Evolutionary conservation across 2,888 invertebrate genomes (phyloP).

Genomic region (Dryomyza anilis): DNA sequence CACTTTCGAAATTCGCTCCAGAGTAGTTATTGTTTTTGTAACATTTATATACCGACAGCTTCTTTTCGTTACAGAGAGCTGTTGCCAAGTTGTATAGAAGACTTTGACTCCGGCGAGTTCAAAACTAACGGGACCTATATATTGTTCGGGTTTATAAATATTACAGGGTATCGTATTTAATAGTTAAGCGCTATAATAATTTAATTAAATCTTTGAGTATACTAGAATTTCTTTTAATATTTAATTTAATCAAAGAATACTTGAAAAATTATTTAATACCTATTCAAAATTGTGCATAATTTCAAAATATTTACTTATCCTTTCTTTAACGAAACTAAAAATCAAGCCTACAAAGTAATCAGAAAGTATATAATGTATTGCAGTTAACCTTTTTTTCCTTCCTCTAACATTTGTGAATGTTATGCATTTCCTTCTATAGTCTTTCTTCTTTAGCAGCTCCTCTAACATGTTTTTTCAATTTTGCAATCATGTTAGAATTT

Average conservation of each 20-base stretch:
- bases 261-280: background rate
- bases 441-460: background rate
- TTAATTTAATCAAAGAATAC: no score
- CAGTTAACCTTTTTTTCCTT: background rate
- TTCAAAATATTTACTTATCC: background rate
- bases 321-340: no score
- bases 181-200: no score
- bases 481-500: constrained; percentile 27
- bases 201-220: background rate
- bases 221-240: background rate
- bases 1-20: background rate
- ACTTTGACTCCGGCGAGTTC: no score
- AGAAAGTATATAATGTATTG: background rate
- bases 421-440: background rate
- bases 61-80: no score
- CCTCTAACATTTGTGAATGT: background rate
- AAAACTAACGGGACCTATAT: background rate
- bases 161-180: no score
- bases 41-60: no score
- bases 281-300: background rate
- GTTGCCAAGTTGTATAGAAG: constrained; percentile 1
- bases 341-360: no score
- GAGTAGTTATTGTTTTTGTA: constrained; percentile 18
- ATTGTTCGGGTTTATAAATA: no score
- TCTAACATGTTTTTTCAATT: constrained; percentile 11